These are phyloP conservation scores for Copidosoma floridanum DNA, from an alignment of 1,140 invertebrate species.

Conservation along the genomic window DNA sequence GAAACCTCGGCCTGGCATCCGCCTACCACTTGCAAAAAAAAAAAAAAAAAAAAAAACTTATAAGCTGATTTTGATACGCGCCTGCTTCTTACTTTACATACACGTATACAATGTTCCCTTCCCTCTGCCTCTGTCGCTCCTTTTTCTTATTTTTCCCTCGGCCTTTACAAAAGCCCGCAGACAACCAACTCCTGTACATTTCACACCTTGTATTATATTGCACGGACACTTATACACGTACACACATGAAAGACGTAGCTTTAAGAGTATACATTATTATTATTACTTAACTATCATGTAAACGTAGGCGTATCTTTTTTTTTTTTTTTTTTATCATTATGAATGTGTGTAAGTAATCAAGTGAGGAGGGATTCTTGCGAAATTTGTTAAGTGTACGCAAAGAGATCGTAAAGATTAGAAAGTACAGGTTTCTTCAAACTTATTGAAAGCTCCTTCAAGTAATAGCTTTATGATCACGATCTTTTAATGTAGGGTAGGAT, in stretches of 20 bases:
- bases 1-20: too few species aligned
- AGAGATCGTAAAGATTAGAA: neutral
- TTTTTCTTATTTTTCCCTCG: too few species aligned
- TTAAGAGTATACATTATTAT: conserved; percentile 21
- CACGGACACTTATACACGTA: conserved; percentile 3
- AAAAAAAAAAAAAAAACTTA: neutral
- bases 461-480: neutral
- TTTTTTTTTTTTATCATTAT: too few species aligned
- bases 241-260: conserved; percentile 3
- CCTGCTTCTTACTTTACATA: too few species aligned
- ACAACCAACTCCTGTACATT: conserved; percentile 23
- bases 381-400: neutral
- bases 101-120: too few species aligned
- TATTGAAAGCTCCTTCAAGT: neutral
- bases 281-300: conserved; percentile 17
- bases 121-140: too few species aligned
- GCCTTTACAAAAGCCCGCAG: conserved; percentile 1
- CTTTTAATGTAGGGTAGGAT: neutral
- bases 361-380: conserved; percentile 3
- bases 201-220: conserved; percentile 30
- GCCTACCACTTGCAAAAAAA: neutral
- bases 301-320: conserved; percentile 9
- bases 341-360: conserved; percentile 1
- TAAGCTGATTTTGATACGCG: neutral
- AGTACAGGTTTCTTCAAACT: neutral